Base-by-base conservation (phyloP, 2,797 vertebrate species). In the Hyperoplus lanceolatus region DNA sequence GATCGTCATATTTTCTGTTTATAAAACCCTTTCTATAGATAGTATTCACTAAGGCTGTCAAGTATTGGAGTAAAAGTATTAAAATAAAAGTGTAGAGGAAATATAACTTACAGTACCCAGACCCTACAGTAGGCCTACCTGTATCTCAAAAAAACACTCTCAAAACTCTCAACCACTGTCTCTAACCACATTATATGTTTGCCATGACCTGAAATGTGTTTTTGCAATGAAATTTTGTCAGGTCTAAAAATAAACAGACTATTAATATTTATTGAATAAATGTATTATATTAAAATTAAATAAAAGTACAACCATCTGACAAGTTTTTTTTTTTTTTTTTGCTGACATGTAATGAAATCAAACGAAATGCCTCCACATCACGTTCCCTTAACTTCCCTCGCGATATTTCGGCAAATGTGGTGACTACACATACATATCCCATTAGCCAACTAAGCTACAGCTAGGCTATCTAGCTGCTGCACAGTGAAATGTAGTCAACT, bases 401-500 rank as follows among this genome's bases (percentile, higher is more conserved):
- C 92, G 92, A 93, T 85, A 75, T 50, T 75, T 1, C 39, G n/a
- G 13, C 42, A 79, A 48, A 69, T 60, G 29, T 14, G 43, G 29
- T 0, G 48, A 63, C 65, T 70, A 16, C 48, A 75, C 82, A 70
- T 80, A 78, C 58, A 61, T 6, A 82, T 43, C 59, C 50, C 46
- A 74, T 69, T 16, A 51, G 88, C 83, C 84, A 81, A 79, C 18
- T 69, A 48, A 76, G 88, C 88, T 84, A 84, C 84, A 11, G 91
- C 87, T 89, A 91, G 75, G 89, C 88, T 90, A 91, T 86, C 70
- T 77, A 87, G 81, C 78, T 70, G 60, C 69, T 71, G 11, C 63
- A 76, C 49, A 80, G 73, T 88, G 89, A 81, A 74, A 92, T 92
- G 88, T 85, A 88, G 84, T 84, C 76, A 83, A 75, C 14, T 80